Evolutionary conservation across 2,888 invertebrate species (phyloP), one percentile per base, ranked within the genome.

Genomic region (Megastigmus dorsalis): DNA sequence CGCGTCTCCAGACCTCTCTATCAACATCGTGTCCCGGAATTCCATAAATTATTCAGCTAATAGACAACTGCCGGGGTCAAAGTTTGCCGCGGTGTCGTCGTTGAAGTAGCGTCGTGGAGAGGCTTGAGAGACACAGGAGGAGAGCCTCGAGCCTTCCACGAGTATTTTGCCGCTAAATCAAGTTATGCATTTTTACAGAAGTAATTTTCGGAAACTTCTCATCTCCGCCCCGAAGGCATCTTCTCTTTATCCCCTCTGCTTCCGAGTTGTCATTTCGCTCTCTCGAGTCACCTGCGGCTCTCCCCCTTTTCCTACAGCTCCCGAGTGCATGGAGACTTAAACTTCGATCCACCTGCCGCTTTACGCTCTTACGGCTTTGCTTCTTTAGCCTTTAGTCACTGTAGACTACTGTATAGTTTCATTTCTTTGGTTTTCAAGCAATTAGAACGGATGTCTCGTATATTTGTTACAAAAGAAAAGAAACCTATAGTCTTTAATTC

Each of bases 171-270:
- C 33, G 43, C 45, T 52, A 76, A 78, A 78, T 80, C 74, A 73
- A 77, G 79, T 79, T 79, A 80, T 77, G 66, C 75, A 78, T 80
- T 78, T 79, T 80, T 80, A 68, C 76, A 55, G 63, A 71, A 78
- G 79, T 77, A 78, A 79, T 80, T 79, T 78, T 72, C 65, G 63
- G 76, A 77, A 73, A 72, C 76, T 74, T 73, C 78, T 57, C 77
- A 68, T 74, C 68, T 68, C 50, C 28, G 26, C 30, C 60, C 23
- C 38, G 48, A 26, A 55, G 54, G 30, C 52, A 10, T 23, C 55
- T 30, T 2, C 38, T n/a, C n/a, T n/a, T 15, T 54, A 1, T 36
- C 41, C 13, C 20, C n/a, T n/a, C n/a, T n/a, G n/a, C n/a, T n/a
- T n/a, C n/a, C n/a, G n/a, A n/a, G n/a, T n/a, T n/a, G n/a, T n/a